phyloP scores from a whole-genome alignment of 2,113 vertebrate genomes.

The Phalacrocorax carbo region DNA sequence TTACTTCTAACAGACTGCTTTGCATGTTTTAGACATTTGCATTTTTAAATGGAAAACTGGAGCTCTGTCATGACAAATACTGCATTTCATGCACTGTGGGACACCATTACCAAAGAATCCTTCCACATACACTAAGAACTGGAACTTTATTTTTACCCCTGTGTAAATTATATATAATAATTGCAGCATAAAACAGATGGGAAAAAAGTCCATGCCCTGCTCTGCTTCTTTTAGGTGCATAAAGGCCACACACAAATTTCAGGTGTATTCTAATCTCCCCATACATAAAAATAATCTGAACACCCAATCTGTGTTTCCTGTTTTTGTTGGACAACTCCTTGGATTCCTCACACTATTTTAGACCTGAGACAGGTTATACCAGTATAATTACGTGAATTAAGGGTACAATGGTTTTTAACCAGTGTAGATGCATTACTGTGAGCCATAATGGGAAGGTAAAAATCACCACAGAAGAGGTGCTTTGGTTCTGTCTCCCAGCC shows the following conservation, averaged over 20 bases:
- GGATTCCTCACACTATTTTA: slow-evolving; percentile 44
- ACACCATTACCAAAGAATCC: background rate
- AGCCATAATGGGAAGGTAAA: background rate
- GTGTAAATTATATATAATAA: background rate
- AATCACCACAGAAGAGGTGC: background rate
- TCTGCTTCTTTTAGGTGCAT: background rate
- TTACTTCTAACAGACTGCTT: background rate
- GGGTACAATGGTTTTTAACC: background rate
- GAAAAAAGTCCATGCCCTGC: background rate
- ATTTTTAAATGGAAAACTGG: background rate
- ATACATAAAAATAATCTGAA: slow-evolving; percentile 31
- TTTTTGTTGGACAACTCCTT: slow-evolving; percentile 39
- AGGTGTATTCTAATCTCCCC: background rate
- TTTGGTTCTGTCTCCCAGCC: background rate
- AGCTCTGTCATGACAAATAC: background rate
- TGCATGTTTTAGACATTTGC: background rate
- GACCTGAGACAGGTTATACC: slow-evolving; percentile 38
- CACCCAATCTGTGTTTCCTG: slow-evolving; percentile 23
- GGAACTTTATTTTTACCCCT: background rate
- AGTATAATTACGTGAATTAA: slow-evolving; percentile 45
- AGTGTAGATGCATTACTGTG: background rate
- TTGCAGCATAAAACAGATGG: background rate
- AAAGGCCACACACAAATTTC: slow-evolving; percentile 2
- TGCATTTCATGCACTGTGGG: background rate
- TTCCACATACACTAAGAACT: background rate